Evolutionary conservation across 2,797 vertebrate genomes (phyloP).

Genomic region (Coluber constrictor): DNA sequence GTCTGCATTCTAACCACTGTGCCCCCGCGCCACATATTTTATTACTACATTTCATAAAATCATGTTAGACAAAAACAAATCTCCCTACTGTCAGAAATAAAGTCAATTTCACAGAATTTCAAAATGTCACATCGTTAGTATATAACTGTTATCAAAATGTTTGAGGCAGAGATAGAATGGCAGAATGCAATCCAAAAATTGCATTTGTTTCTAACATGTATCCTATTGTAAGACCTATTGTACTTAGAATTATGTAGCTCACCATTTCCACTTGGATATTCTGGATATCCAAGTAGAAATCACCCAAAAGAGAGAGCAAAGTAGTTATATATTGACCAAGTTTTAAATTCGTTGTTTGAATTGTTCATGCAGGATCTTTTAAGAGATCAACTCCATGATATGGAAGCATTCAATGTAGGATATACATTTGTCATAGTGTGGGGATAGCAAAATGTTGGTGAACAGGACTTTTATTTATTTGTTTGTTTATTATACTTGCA

Average conservation of each 20-base stretch:
- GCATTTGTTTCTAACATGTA: slow-evolving; percentile 42
- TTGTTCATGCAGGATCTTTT: not conserved
- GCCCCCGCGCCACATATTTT: not conserved
- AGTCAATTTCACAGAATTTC: not conserved
- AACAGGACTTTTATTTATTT: not conserved
- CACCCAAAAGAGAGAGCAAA: slow-evolving; percentile 5
- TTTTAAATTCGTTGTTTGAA: not conserved
- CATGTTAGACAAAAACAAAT: not conserved
- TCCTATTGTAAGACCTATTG: not conserved
- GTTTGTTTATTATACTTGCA: not conserved
- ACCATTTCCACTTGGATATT: slow-evolving; percentile 44
- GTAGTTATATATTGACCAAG: not conserved
- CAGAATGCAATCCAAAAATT: slow-evolving; percentile 29
- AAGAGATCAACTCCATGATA: not conserved
- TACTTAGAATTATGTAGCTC: slow-evolving; percentile 20
- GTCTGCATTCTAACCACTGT: too few species aligned
- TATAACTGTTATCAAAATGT: slow-evolving; percentile 39
- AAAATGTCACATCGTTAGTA: slow-evolving; percentile 29
- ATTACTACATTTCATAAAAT: slow-evolving; percentile 24
- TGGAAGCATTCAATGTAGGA: not conserved
- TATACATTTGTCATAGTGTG: not conserved
- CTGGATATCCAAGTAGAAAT: slow-evolving; percentile 5
- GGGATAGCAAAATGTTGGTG: not conserved
- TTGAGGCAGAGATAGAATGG: slow-evolving; percentile 28
- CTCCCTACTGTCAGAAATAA: rapidly evolving